Base-by-base conservation (phyloP, 2,888 invertebrate genomes). In the Lochmaea capreae region DNA sequence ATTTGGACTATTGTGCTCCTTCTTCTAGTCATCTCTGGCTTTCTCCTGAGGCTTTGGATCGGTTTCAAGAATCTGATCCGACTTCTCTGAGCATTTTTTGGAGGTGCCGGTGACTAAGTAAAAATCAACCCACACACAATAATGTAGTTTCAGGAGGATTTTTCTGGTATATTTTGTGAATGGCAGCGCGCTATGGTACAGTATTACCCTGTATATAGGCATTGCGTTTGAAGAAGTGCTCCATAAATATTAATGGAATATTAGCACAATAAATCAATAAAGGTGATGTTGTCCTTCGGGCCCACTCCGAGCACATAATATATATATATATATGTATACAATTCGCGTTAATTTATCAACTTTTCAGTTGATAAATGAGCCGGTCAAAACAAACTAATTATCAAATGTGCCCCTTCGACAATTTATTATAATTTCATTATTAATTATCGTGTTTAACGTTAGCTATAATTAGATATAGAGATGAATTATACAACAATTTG, bases 181-280 rank as follows among this genome's bases (percentile, higher is more conserved):
- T 9, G 33, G 33, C 1, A 46, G 46, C 14, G 46, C 12, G 11
- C 3, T 46, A 6, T 5, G 11, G 3, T 11, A 14, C 14, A 46
- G 46, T 54, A 54, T 54, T 16, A 54, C 16, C 18, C 54, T 54
- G 54, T 54, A 54, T 54, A 18, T 16, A 16, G 54, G 54, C 16
- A 54, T 54, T 54, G 54, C 54, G 18, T 54, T 54, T 54, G 5
- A 18, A 54, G 18, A 18, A 54, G 18, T 54, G 54, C 54, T 54
- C 54, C 54, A 54, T 54, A 67, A 62, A 71, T 67, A 72, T 72
- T 72, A 67, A 67, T 63, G 12, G 67, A 18, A 39, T 72, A 68
- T 72, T 58, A 68, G 57, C 52, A 65, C 72, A 59, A 68, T 73
- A 73, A 68, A 73, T 73, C 72, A 73, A 65, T 73, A 73, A 46